Percentiles rank a stretch among this genome's conserved stretches.
phyloP scores from a whole-genome alignment of 2,888 invertebrate genomes.

The Lycaena phlaeas region DNA sequence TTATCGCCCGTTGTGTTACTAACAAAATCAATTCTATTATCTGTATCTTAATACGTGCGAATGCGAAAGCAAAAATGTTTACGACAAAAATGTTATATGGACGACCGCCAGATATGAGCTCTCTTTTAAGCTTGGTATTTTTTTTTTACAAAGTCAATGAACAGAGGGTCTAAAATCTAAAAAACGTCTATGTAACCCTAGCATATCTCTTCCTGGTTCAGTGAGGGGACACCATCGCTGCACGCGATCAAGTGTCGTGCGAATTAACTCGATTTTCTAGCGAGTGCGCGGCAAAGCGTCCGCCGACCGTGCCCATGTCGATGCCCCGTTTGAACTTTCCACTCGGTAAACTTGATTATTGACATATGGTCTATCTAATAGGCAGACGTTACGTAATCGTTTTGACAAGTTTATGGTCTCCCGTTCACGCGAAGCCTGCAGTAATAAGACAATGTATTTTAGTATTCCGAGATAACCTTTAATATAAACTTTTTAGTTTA shows the following conservation, averaged over 20 bases:
- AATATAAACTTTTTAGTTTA: too few species aligned
- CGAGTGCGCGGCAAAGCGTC: conserved; percentile 46
- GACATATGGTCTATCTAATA: conserved; percentile 37
- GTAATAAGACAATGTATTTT: too few species aligned
- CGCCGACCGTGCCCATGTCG: conserved; percentile 35
- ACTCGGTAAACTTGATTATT: conserved; percentile 62
- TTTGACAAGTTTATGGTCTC: conserved; percentile 4
- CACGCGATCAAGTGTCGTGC: conserved; percentile 39
- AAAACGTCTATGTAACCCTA: conserved; percentile 10
- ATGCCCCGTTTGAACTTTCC: conserved; percentile 63
- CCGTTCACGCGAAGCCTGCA: too few species aligned
- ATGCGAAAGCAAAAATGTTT: too few species aligned
- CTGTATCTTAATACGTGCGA: too few species aligned
- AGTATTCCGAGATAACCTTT: too few species aligned
- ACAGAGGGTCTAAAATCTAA: neutral
- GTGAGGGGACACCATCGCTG: conserved; percentile 14
- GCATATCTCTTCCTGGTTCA: conserved; percentile 15
- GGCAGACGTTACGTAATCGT: conserved; percentile 31
- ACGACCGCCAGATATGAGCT: neutral
- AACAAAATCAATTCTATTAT: too few species aligned
- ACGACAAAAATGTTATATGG: neutral
- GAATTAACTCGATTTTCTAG: conserved; percentile 49
- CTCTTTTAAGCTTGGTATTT: neutral
- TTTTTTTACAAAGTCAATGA: neutral
- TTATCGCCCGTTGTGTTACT: too few species aligned